Conservation (phyloP, 2,113 vertebrate species). For the Xiphophorus maculatus region DNA sequence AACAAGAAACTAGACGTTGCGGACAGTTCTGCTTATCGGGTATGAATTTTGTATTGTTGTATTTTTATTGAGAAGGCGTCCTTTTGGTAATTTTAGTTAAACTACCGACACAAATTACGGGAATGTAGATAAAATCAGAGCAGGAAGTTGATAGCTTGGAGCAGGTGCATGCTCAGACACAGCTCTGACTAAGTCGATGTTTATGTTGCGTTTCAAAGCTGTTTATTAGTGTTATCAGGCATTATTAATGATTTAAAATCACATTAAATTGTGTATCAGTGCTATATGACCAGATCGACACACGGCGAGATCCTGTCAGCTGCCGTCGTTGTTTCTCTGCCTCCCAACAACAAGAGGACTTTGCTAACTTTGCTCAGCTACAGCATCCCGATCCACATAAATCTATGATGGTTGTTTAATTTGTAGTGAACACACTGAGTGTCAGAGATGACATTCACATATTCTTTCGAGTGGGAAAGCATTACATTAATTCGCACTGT, state of each 20-base stretch:
- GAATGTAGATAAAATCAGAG: neutral
- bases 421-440: neutral
- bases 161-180: slow-evolving; percentile 56
- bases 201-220: slow-evolving; percentile 34
- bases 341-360: neutral
- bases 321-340: slow-evolving; percentile 6
- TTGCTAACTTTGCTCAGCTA: slow-evolving; percentile 29
- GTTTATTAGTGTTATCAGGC: neutral
- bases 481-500: neutral
- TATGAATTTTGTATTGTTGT: slow-evolving; percentile 50
- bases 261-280: neutral
- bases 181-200: slow-evolving; percentile 26
- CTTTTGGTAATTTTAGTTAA: neutral
- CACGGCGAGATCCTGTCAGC: neutral
- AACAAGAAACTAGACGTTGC: slow-evolving; percentile 42
- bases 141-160: slow-evolving; percentile 26
- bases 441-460: neutral
- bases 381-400: neutral
- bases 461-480: neutral
- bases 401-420: neutral
- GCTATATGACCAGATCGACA: neutral
- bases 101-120: neutral
- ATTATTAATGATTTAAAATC: neutral
- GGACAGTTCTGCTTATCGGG: slow-evolving; percentile 56
- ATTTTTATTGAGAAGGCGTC: neutral